phyloP scores from a whole-genome alignment of 2,113 vertebrate species.

The Bubalus kerabau region DNA sequence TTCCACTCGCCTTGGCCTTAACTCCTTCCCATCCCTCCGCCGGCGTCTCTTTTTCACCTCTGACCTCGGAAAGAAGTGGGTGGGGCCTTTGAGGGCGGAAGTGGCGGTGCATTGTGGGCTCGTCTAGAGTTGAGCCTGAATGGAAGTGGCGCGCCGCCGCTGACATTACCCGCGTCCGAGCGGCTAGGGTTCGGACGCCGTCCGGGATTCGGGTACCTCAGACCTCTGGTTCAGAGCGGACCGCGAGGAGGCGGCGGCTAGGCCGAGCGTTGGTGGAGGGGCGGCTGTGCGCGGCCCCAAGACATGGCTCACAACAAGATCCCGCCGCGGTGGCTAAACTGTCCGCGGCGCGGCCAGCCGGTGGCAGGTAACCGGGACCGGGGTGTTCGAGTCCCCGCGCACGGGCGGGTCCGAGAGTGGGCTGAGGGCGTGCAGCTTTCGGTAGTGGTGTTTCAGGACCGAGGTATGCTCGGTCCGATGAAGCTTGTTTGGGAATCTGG shows the following conservation, averaged over 20 bases:
- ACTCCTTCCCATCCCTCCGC: neutral
- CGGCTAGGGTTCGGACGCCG: neutral
- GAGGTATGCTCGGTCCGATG: neutral
- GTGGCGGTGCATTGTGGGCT: conserved; percentile 75
- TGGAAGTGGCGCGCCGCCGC: conserved; percentile 68
- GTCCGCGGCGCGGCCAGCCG: conserved; percentile 93
- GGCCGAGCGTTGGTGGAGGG: neutral
- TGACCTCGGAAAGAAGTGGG: conserved; percentile 65
- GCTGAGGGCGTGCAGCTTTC: neutral
- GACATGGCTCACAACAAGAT: conserved; percentile 91
- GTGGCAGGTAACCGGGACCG: conserved; percentile 87
- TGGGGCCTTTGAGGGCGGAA: conserved; percentile 17
- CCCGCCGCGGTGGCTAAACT: conserved; percentile 95
- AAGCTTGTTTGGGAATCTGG: neutral
- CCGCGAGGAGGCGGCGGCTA: neutral
- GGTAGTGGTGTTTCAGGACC: neutral
- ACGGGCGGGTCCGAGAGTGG: neutral
- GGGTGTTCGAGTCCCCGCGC: neutral
- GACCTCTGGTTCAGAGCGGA: neutral
- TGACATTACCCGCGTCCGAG: neutral
- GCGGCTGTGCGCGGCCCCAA: conserved; percentile 11
- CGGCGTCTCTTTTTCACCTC: neutral
- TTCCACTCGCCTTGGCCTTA: fast-evolving
- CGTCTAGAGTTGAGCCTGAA: conserved; percentile 60
- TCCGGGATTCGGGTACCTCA: neutral